These are phyloP conservation scores for Ceratotherium simum DNA, from an alignment of 2,113 vertebrate genomes.

Conservation along the genomic window DNA sequence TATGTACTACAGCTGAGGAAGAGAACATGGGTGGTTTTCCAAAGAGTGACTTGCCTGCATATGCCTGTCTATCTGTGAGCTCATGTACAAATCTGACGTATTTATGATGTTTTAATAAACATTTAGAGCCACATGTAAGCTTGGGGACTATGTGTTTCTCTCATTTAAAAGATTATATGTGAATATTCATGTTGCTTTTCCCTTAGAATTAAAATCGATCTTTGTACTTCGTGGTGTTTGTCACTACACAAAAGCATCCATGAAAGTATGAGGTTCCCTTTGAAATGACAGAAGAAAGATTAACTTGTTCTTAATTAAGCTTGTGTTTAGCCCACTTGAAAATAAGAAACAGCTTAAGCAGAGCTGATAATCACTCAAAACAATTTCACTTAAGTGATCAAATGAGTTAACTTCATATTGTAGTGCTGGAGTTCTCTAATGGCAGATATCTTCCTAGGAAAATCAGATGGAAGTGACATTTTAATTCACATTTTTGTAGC, in stretches of 20 bases:
- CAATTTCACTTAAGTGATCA: slow-evolving; percentile 18
- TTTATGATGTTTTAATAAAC: slow-evolving; percentile 79
- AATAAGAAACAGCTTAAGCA: slow-evolving; percentile 55
- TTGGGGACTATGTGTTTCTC: slow-evolving; percentile 24
- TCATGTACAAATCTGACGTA: slow-evolving; percentile 52
- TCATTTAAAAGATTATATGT: slow-evolving; percentile 59
- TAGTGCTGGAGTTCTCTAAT: not conserved
- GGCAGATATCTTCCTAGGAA: slow-evolving; percentile 9
- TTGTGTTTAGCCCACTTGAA: slow-evolving; percentile 48
- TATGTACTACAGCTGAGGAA: slow-evolving; percentile 49
- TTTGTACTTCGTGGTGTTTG: slow-evolving; percentile 37
- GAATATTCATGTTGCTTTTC: slow-evolving; percentile 59
- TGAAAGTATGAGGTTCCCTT: slow-evolving; percentile 43
- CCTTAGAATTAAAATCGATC: slow-evolving; percentile 68
- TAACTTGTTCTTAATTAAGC: slow-evolving; percentile 48
- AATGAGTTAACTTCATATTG: not conserved
- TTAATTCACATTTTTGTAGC: not conserved
- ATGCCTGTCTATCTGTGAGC: slow-evolving; percentile 48
- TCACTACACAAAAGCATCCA: slow-evolving; percentile 32
- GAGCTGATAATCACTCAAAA: slow-evolving; percentile 29
- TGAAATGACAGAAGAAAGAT: slow-evolving; percentile 66
- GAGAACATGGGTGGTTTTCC: slow-evolving; percentile 75
- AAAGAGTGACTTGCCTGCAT: slow-evolving; percentile 57
- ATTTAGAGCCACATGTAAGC: slow-evolving; percentile 35
- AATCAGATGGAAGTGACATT: not conserved